Conservation (phyloP, 30 jellyfish, hydroid and myxozoan species). For the Aurelia sp. region DNA sequence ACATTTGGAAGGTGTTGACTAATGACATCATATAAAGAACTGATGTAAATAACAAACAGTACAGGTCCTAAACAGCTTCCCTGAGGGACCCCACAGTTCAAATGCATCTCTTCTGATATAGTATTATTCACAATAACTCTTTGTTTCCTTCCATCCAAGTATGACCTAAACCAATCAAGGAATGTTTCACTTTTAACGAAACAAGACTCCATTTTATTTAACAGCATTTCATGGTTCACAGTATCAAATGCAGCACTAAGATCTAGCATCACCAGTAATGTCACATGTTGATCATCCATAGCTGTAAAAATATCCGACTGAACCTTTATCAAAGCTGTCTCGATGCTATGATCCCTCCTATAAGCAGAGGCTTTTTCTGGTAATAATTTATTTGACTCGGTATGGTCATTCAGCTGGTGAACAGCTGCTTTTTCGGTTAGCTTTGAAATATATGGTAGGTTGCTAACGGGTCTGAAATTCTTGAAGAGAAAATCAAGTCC, state of each 20-base stretch:
- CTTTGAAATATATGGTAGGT: slow-evolving; percentile 45
- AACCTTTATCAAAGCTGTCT: slow-evolving; percentile 31
- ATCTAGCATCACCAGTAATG: too few relatives aligned
- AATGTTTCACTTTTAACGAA: slow-evolving; percentile 54
- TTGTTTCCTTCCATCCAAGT: slow-evolving; percentile 24
- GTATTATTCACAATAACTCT: slow-evolving; percentile 33
- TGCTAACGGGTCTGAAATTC: slow-evolving; percentile 68
- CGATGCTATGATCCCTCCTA: slow-evolving; percentile 53
- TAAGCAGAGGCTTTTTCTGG: slow-evolving; percentile 41
- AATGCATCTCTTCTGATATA: neutral
- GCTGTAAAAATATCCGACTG: slow-evolving; percentile 43
- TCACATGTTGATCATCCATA: slow-evolving; percentile 36
- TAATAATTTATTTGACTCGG: slow-evolving; percentile 40
- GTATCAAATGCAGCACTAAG: too few relatives aligned
- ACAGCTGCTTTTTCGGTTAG: slow-evolving; percentile 54
- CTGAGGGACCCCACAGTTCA: too few relatives aligned
- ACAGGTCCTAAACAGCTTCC: too few relatives aligned
- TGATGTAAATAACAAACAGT: too few relatives aligned
- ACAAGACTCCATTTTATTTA: slow-evolving; percentile 9
- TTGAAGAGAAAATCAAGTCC: slow-evolving; percentile 39
- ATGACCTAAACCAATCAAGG: slow-evolving; percentile 59
- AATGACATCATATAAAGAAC: too few relatives aligned
- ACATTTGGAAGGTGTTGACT: too few relatives aligned
- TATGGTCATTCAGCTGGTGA: slow-evolving; percentile 24
- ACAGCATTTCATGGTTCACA: slow-evolving; percentile 8